These are phyloP conservation scores for Cecidostiba fungosa DNA, from an alignment of 2,888 invertebrate species.

Conservation along the genomic window DNA sequence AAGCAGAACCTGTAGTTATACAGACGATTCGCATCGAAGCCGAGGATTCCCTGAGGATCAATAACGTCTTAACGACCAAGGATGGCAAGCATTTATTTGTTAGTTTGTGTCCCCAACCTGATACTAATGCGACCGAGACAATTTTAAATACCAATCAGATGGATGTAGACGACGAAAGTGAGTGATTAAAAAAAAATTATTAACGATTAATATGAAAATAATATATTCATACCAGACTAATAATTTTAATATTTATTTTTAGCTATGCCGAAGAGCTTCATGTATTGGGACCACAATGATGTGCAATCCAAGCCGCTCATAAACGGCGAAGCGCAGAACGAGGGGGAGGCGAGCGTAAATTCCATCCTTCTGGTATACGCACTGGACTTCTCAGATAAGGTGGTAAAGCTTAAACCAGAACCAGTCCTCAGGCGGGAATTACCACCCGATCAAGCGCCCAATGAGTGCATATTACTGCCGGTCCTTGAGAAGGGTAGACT, in stretches of 20 bases:
- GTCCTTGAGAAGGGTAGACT: slow-evolving; percentile 73
- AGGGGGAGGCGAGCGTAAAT: slow-evolving; percentile 66
- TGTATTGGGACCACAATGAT: slow-evolving; percentile 84
- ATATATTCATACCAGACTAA: neutral
- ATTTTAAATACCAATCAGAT: slow-evolving; percentile 74
- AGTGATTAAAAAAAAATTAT: slow-evolving; percentile 51
- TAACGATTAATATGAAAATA: neutral
- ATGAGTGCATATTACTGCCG: slow-evolving; percentile 87
- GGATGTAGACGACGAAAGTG: slow-evolving; percentile 78
- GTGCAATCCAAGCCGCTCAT: slow-evolving; percentile 82
- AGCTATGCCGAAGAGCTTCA: slow-evolving; percentile 77
- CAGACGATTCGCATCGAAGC: slow-evolving; percentile 76
- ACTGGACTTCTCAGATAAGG: slow-evolving; percentile 81
- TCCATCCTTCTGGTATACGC: slow-evolving; percentile 83
- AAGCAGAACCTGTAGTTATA: slow-evolving; percentile 76
- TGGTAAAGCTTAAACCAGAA: slow-evolving; percentile 82
- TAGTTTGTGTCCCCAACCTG: slow-evolving; percentile 71
- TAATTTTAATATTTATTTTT: neutral
- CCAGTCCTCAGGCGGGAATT: slow-evolving; percentile 85
- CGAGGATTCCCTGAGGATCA: slow-evolving; percentile 73
- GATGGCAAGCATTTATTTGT: slow-evolving; percentile 77
- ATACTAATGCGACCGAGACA: slow-evolving; percentile 78
- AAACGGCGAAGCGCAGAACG: slow-evolving; percentile 81
- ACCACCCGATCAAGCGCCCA: slow-evolving; percentile 85
- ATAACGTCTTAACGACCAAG: slow-evolving; percentile 73